Evolutionary conservation across 2,888 invertebrate genomes (phyloP), one percentile per base, ranked within the genome.

Genomic region (Epirrhoe tristata): DNA sequence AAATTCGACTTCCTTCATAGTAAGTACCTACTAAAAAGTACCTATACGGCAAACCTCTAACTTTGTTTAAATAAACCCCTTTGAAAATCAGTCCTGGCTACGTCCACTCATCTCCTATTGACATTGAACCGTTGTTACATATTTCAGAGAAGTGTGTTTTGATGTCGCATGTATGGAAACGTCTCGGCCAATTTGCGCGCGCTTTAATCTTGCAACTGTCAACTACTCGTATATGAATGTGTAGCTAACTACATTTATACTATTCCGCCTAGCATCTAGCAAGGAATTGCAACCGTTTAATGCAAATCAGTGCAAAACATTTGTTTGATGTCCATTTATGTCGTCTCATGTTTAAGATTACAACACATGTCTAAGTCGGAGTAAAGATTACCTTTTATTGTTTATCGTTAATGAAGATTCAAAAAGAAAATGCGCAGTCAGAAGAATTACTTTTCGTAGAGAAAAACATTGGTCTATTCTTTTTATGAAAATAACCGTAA

Each of bases 61-160:
- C n/a, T n/a, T n/a, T n/a, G n/a, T n/a, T n/a, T n/a, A n/a, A n/a
- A 46, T 6, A 14, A 14, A n/a, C 48, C 48, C 48, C 81, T 74
- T 12, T 34, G 63, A 17, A 32, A 43, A 10, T 12, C 17, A 17
- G 14, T 43, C 39, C 67, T 67, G 76, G 75, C 77, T 78, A 50
- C 64, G 53, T 34, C 61, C 74, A 72, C 68, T 67, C 63, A 62
- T 75, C 72, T 69, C 72, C 83, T 89, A 89, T 91, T 92, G 92
- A 93, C 92, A 92, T 91, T 93, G 91, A 92, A 88, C 90, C 83
- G 84, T 85, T 82, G 87, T 86, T 87, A 88, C 90, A 87, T 86
- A 89, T 88, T 92, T 91, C 91, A 90, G 83, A 84, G 91, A 92
- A 91, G 83, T 85, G 84, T 83, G 87, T 84, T 85, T 84, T 84